Evolutionary conservation across 2,888 invertebrate species (phyloP).

Genomic region (Hydraecia micacea): DNA sequence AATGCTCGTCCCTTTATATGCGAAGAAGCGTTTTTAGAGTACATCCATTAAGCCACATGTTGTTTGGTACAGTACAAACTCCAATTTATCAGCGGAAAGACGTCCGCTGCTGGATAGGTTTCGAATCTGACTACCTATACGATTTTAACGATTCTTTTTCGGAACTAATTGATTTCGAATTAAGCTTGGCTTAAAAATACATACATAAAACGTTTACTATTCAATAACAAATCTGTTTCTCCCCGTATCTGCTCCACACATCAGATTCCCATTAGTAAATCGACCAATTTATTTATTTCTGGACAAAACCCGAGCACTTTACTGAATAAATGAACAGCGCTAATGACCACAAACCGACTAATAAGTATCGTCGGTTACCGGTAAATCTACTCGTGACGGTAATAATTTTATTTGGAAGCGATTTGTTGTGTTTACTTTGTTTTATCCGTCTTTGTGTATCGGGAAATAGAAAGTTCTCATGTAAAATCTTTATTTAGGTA

Average conservation of each 20-base stretch:
- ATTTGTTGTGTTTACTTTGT: neutral
- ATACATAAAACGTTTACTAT: neutral
- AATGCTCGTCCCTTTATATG: too few relatives aligned
- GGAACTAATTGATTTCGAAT: conserved; percentile 3
- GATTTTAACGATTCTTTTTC: neutral
- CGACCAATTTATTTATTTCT: conserved; percentile 38
- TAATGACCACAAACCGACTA: conserved; percentile 26
- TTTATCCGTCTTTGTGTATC: neutral
- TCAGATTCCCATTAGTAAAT: conserved; percentile 33
- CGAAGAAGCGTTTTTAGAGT: too few relatives aligned
- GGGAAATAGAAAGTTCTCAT: neutral
- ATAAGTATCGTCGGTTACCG: neutral
- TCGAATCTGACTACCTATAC: too few relatives aligned
- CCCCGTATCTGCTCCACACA: neutral
- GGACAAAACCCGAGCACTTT: neutral
- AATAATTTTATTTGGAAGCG: conserved; percentile 8
- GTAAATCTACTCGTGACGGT: neutral
- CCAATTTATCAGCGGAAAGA: too few relatives aligned
- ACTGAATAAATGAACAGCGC: conserved; percentile 41
- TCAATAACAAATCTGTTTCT: neutral
- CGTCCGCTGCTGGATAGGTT: too few relatives aligned
- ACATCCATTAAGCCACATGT: too few relatives aligned
- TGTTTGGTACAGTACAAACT: too few relatives aligned
- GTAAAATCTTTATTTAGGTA: neutral
- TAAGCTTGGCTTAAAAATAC: neutral